Base-by-base conservation (phyloP, 2,113 vertebrate genomes). In the Gobiocypris rarus region DNA sequence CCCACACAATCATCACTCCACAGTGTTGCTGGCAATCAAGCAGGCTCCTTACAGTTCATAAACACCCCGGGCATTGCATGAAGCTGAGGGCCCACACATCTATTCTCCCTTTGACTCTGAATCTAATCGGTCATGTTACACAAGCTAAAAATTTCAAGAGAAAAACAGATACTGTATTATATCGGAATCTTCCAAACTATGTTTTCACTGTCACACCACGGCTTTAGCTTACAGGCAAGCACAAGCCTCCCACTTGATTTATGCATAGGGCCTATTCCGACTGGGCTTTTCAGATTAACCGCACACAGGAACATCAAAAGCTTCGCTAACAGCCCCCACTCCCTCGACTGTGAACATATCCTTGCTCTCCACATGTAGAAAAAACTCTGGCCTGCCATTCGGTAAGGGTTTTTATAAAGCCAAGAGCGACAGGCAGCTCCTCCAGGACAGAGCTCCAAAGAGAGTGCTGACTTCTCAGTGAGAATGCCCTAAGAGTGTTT, bases 241-340 rank as follows among this genome's bases (percentile, higher is more conserved):
- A 86, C 61, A 81, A 73, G 54, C 82, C 82, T 83, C 84, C 84
- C 52, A 82, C 87, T 78, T 88, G 82, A 88, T 86, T 86, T 88
- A 86, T 84, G 82, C 84, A 82, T 63, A 74, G 41, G 65, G 77
- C 54, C 56, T 82, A 80, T 59, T 88, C 80, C 81, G 45, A 88
- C 84, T 70, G 61, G 81, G 84, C 67, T 84, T 86, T 86, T 87
- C 79, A 86, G 86, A 88, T 90, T 87, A 86, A 56, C 75, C 31
- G 65, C 56, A 82, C 83, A 56, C 78, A 2, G 38, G 84, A 65
- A 84, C 85, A 86, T 90, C 75, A 81, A 88, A 87, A 84, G 79
- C 45, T 24, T 77, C 34, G 31, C 84, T 84, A 75, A 63, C 86
- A 85, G 56, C 87, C 84, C 17, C 19, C 63, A 78, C 84, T 84